Conservation (phyloP, 2,113 vertebrate genomes). For the Hepsetus odoe region DNA sequence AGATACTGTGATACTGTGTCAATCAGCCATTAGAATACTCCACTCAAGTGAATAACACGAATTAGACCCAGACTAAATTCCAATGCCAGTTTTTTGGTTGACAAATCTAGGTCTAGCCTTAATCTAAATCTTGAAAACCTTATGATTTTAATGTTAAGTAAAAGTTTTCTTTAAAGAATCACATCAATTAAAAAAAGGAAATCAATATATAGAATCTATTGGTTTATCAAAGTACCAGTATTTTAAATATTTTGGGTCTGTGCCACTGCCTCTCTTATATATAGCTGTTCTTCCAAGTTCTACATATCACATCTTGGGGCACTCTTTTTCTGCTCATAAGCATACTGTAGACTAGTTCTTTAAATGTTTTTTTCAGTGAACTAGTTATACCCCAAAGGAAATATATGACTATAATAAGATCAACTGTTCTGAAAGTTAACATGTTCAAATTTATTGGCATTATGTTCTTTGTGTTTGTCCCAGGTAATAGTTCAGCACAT, state of each 20-base stretch:
- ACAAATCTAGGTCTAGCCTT: not conserved
- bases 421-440: slow-evolving; percentile 1
- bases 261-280: slow-evolving; percentile 8
- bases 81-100: not conserved
- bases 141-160: slow-evolving; percentile 73
- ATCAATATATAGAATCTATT: slow-evolving; percentile 77
- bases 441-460: slow-evolving; percentile 20
- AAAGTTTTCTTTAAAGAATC: slow-evolving; percentile 34
- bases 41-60: no score
- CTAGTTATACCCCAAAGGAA: not conserved
- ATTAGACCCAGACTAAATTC: not conserved
- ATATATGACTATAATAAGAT: not conserved
- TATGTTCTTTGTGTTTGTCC: slow-evolving; percentile 27
- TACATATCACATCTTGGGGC: slow-evolving; percentile 33
- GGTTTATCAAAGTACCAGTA: slow-evolving; percentile 90
- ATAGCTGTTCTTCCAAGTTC: slow-evolving; percentile 7
- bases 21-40: no score
- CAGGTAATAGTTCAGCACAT: slow-evolving; percentile 81
- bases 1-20: not conserved
- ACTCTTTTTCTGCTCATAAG: slow-evolving; percentile 28
- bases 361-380: slow-evolving; percentile 26
- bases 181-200: slow-evolving; percentile 46
- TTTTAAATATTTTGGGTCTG: not conserved
- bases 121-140: slow-evolving; percentile 11
- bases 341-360: slow-evolving; percentile 8